Evolutionary conservation across 2,797 vertebrate species (phyloP), one percentile per base, ranked within the genome.

Genomic region (Sebastes steindachneri): DNA sequence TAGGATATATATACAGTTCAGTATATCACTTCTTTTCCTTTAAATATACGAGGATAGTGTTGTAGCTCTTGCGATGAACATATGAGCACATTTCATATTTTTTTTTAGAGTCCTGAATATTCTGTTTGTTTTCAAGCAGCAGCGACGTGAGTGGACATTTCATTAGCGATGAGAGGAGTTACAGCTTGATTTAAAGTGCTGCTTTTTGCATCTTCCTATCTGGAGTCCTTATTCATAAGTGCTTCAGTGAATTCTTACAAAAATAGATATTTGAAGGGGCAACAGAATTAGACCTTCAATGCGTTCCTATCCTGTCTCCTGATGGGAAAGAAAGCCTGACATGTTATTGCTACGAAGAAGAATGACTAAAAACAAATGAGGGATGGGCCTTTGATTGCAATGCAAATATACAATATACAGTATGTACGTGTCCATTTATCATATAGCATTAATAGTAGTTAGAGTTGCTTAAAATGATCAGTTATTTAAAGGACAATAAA

Each of bases 271-370:
- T 89, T 94, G 60, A 86, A 68, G 72, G 84, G 84, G 70, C 68
- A 77, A 83, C 74, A 83, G 66, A 83, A 82, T 77, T 57, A 25
- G 5, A 83, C 25, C 35, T 72, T 75, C 11, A 33, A 37, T 59
- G 37, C 26, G 23, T 74, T 87, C 55, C 53, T 19, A 28, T 54
- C 28, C 48, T 79, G 53, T 73, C 29, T 60, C 45, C 31, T 77
- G 19, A 75, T 82, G 73, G 70, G 65, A 88, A 89, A 75, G 37
- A 74, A 88, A 89, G 62, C 60, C 75, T 55, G 15, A 79, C 66
- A 59, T 82, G 77, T 94, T 95, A 94, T 96, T 95, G 93, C 94
- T 94, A 79, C 76, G 73, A 80, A 88, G 62, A 75, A 88, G 59
- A 71, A 74, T 9, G 37, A n/a, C 76, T 25, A 17, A 68, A 26